Conservation (phyloP, 64 coral and sea anemone genomes). For the Montipora capricornis region DNA sequence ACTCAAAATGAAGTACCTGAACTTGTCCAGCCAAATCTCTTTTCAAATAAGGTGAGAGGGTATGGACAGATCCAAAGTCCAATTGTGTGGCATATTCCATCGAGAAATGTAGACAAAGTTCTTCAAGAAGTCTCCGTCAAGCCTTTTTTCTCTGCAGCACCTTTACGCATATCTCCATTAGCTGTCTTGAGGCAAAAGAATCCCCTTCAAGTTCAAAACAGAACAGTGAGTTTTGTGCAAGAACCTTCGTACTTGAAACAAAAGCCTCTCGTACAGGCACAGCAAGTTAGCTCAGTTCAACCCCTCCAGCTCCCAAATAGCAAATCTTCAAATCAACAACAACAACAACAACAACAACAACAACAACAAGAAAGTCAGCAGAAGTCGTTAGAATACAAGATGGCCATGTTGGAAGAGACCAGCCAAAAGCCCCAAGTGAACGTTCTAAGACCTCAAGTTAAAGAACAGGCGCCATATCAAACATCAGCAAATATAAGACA, state of each 20-base stretch:
- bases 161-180: no score
- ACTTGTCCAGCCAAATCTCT: background rate
- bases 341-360: background rate
- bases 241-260: background rate
- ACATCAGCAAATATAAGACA: background rate
- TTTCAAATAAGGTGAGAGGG: background rate
- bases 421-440: background rate
- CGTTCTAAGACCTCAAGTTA: background rate
- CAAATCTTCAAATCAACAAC: background rate
- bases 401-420: background rate
- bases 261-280: background rate
- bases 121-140: background rate
- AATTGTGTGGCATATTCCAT: constrained; percentile 39
- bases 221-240: background rate
- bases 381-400: constrained; percentile 8
- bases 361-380: background rate
- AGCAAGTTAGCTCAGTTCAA: background rate
- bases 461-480: background rate
- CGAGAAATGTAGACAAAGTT: background rate
- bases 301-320: background rate
- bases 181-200: background rate
- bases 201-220: background rate
- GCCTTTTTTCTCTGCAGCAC: background rate
- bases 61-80: constrained; percentile 17
- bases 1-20: background rate